Evolutionary conservation across 2,113 vertebrate species (phyloP).

Genomic region (Anser cygnoides): DNA sequence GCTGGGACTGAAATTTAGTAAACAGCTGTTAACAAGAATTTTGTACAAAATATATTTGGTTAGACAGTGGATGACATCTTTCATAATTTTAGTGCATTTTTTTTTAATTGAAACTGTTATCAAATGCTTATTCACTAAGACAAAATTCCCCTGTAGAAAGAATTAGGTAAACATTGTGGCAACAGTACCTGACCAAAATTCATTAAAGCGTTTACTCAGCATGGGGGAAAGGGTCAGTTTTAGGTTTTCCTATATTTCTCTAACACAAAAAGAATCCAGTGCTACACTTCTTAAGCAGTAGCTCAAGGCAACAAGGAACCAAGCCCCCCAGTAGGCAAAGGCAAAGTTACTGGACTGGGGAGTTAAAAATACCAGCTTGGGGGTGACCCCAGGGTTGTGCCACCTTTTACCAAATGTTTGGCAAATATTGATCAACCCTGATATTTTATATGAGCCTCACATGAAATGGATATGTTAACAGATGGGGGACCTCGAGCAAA

Average conservation of each 20-base stretch:
- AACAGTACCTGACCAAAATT: no score
- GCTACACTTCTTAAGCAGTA: rapidly evolving
- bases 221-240: no score
- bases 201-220: not conserved
- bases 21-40: not conserved
- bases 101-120: not conserved
- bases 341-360: not conserved
- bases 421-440: rapidly evolving
- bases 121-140: not conserved
- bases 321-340: rapidly evolving
- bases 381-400: no score
- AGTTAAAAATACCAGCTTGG: not conserved
- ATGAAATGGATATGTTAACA: not conserved
- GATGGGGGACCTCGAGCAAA: rapidly evolving
- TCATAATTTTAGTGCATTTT: not conserved
- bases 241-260: rapidly evolving
- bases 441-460: rapidly evolving
- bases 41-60: rapidly evolving
- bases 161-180: not conserved
- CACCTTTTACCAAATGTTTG: rapidly evolving
- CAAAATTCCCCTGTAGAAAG: not conserved
- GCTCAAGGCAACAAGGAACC: rapidly evolving
- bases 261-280: rapidly evolving
- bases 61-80: not conserved
- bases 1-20: not conserved